A percentile compares a stretch with the other conserved stretches of the same genome.
These are phyloP conservation scores for Sebastes matsubarae DNA, from an alignment of 2,797 vertebrate species.

Conservation along the genomic window DNA sequence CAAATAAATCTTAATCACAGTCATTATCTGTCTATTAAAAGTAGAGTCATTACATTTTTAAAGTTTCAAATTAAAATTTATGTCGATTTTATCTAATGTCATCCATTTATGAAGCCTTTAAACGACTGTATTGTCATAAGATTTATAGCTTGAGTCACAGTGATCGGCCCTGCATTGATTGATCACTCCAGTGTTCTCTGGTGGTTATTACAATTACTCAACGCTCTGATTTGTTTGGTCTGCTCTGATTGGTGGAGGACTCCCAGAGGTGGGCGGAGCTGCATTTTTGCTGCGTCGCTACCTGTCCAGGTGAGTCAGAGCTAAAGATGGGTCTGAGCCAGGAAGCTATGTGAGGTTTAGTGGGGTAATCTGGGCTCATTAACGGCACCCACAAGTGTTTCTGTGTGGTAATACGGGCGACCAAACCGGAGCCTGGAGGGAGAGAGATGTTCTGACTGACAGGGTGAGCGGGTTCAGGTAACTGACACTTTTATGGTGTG, in stretches of 20 bases:
- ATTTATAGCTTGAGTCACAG: not conserved
- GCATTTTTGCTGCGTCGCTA: conserved; percentile 46
- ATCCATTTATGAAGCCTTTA: not conserved
- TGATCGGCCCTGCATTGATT: not conserved
- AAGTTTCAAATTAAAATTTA: no score
- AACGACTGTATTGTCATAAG: not conserved
- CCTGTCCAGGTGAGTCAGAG: conserved; percentile 41
- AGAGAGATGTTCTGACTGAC: conserved; percentile 33
- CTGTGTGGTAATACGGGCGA: conserved; percentile 47
- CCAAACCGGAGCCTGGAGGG: conserved; percentile 23
- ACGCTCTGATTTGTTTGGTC: not conserved
- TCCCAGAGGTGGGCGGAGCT: conserved; percentile 5
- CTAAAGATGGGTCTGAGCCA: not conserved
- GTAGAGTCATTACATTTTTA: not conserved
- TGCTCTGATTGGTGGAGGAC: conserved; percentile 28
- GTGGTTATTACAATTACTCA: conserved; percentile 10
- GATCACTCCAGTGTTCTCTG: conserved; percentile 17
- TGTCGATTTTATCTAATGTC: not conserved
- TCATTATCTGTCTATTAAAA: not conserved
- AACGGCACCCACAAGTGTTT: conserved; percentile 48
- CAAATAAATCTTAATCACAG: not conserved
- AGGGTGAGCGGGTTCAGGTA: conserved; percentile 26
- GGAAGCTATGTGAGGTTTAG: conserved; percentile 30
- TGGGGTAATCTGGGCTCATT: conserved; percentile 53
- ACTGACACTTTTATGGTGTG: conserved; percentile 35